Evolutionary conservation across 2,888 invertebrate species (phyloP), one percentile per base, ranked within the genome.

Genomic region (Phorcus lineatus): DNA sequence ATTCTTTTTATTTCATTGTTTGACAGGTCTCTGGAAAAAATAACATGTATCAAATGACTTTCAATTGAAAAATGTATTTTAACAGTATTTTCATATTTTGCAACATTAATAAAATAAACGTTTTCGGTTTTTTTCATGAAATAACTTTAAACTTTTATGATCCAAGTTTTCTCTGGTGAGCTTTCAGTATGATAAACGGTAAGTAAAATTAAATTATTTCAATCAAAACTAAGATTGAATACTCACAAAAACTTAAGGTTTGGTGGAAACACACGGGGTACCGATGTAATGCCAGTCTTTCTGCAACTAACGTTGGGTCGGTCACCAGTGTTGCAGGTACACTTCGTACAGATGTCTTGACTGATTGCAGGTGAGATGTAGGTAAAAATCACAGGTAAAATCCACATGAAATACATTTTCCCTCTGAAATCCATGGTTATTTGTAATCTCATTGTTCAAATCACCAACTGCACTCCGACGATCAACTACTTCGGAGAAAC

Each of bases 21-120:
- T 53, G 53, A 53, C 9, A 70, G 54, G 6, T 67, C 67, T 78
- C 78, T 78, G 78, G 70, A 78, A 78, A 31, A 66, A 19, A 54
- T 36, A 2, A 57, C 28, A 2, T 6, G 19, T 24, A 22, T 36
- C 22, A 47, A 47, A 6, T 47, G 47, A 47, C 11, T 4, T 1
- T 13, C 1, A 11, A 47, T 1, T 6, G 11, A 6, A 47, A 47
- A 47, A 47, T 13, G 36, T n/a, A n/a, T n/a, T n/a, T n/a, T n/a
- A n/a, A n/a, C n/a, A n/a, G n/a, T n/a, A n/a, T n/a, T n/a, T n/a
- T n/a, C n/a, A n/a, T n/a, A n/a, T n/a, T n/a, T n/a, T n/a, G n/a
- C n/a, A n/a, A n/a, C n/a, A n/a, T n/a, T n/a, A n/a, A n/a, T n/a
- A n/a, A n/a, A n/a, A n/a, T n/a, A n/a, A n/a, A n/a, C n/a, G n/a